Conservation (phyloP, 1,140 invertebrate species). For the Chlorops oryzae region DNA sequence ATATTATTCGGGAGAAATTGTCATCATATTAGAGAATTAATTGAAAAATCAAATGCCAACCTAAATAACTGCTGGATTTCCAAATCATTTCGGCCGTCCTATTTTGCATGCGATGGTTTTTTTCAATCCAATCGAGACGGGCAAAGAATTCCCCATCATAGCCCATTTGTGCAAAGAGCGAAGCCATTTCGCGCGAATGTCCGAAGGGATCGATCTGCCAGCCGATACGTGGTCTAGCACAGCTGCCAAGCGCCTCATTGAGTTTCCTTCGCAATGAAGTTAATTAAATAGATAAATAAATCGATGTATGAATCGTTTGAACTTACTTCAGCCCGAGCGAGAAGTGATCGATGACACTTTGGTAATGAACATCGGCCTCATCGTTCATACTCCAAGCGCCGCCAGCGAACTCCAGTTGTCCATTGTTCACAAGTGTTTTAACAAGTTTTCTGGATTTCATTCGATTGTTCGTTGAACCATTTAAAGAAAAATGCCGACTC, state of each 20-base stretch:
- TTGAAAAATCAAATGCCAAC: conserved; percentile 1
- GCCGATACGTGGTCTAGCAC: conserved; percentile 70
- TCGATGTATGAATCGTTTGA: conserved; percentile 33
- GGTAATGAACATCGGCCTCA: conserved; percentile 87
- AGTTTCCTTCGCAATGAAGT: conserved; percentile 43
- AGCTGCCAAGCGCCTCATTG: conserved; percentile 77
- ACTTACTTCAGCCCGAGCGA: conserved; percentile 58
- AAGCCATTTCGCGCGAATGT: conserved; percentile 78
- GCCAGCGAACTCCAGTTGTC: conserved; percentile 80
- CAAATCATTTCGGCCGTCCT: conserved; percentile 81
- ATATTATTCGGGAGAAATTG: not conserved
- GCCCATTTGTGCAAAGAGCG: conserved; percentile 73
- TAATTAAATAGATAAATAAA: conserved; percentile 4
- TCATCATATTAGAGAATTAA: conserved; percentile 9
- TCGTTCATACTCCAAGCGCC: conserved; percentile 93
- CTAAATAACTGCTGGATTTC: conserved; percentile 58
- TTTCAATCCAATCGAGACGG: conserved; percentile 85
- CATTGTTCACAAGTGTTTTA: conserved; percentile 61
- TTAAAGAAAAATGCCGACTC: conserved; percentile 86
- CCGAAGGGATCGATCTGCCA: conserved; percentile 96
- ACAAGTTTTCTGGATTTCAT: conserved; percentile 56
- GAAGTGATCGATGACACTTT: conserved; percentile 92
- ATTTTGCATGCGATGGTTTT: conserved; percentile 54
- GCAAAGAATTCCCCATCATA: conserved; percentile 88
- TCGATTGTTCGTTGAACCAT: conserved; percentile 80